These are phyloP conservation scores for Muntiacus muntjak DNA, from an alignment of 2,113 vertebrate genomes.

Conservation along the genomic window DNA sequence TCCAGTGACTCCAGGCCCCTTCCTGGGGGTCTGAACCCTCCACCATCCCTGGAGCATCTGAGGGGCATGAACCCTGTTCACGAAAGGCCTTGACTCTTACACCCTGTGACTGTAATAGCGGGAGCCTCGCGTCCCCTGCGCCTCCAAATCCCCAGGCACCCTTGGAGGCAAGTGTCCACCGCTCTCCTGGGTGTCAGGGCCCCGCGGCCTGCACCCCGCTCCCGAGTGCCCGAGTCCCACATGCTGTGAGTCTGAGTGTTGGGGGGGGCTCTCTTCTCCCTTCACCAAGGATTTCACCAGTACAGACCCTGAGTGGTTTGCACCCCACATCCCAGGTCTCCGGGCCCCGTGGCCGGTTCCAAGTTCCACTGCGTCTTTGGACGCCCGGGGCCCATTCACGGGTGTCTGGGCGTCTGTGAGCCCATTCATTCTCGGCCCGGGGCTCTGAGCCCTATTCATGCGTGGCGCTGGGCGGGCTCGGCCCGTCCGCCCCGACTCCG, in stretches of 20 bases:
- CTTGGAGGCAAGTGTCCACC: accelerated
- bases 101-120: accelerated
- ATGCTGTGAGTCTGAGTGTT: not conserved
- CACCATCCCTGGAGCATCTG: not conserved
- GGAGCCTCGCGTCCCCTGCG: accelerated
- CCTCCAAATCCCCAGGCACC: accelerated
- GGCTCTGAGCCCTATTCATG: not conserved
- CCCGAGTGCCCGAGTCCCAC: accelerated
- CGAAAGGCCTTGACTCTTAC: accelerated
- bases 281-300: accelerated
- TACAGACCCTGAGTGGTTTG: accelerated
- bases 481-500: not conserved
- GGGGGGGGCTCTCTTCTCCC: not conserved
- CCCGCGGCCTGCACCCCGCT: accelerated
- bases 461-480: not conserved
- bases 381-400: not conserved
- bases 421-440: not conserved
- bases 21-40: not conserved
- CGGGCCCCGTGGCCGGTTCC: not conserved
- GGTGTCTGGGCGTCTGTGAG: not conserved
- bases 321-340: accelerated
- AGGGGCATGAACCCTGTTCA: not conserved
- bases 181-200: accelerated
- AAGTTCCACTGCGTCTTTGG: constrained; percentile 2
- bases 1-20: not conserved